Conservation (phyloP, 2,888 invertebrate species). For the Rotaria magnacalcarata region DNA sequence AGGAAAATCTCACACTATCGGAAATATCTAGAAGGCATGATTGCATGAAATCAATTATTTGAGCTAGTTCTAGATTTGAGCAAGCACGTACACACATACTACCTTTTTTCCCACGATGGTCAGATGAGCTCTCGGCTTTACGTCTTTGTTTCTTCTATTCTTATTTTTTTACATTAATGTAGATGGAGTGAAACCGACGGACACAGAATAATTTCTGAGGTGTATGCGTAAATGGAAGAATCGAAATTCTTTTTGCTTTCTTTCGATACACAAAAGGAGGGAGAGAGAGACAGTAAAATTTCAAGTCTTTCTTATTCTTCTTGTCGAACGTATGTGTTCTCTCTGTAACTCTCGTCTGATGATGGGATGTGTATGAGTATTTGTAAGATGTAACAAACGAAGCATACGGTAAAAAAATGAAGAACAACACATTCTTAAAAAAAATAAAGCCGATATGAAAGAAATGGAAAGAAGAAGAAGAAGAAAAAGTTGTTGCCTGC, state of each 20-base stretch:
- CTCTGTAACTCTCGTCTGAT: slow-evolving; percentile 3
- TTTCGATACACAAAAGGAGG: background rate
- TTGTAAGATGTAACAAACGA: background rate
- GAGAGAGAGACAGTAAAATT: background rate
- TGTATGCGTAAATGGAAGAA: background rate
- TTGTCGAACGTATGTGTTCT: background rate
- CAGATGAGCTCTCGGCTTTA: background rate
- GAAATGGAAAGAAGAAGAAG: background rate
- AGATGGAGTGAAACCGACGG: background rate
- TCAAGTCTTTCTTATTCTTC: slow-evolving; percentile 4
- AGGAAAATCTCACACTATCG: background rate
- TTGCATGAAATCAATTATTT: slow-evolving; percentile 18
- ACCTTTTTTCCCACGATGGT: background rate
- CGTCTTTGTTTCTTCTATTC: background rate
- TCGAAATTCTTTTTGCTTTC: background rate
- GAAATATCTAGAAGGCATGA: slow-evolving; percentile 22
- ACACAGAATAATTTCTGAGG: background rate
- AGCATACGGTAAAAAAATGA: background rate
- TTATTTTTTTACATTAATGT: background rate
- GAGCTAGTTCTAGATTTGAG: background rate
- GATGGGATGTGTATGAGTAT: background rate
- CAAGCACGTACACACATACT: background rate
- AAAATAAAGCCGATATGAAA: slow-evolving; percentile 22
- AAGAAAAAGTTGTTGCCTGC: background rate
- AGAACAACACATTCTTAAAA: slow-evolving; percentile 11